phyloP scores from a whole-genome alignment of 30 jellyfish, hydroid and myxozoan species.

The Cassiopea xamachana region DNA sequence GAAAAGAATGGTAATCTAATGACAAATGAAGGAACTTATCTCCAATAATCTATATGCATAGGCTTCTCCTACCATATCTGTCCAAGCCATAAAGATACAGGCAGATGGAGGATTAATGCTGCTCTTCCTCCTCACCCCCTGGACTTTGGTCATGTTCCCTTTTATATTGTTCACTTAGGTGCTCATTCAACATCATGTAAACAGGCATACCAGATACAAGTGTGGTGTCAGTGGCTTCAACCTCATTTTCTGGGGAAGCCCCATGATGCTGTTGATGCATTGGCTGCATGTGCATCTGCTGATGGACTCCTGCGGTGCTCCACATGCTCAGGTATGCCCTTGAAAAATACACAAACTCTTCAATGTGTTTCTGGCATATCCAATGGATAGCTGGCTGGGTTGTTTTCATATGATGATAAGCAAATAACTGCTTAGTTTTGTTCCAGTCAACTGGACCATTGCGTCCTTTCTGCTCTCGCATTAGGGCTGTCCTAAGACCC shows the following conservation, averaged over 20 bases:
- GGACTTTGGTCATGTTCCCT: conserved; percentile 7
- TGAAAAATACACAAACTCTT: conserved; percentile 62
- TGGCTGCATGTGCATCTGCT: conserved; percentile 25
- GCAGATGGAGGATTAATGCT: neutral
- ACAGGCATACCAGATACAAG: conserved; percentile 68
- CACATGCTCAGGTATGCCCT: conserved; percentile 68
- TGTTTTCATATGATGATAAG: conserved; percentile 54
- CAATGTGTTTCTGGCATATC: conserved; percentile 72
- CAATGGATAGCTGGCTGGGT: conserved; percentile 59
- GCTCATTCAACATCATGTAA: conserved; percentile 67
- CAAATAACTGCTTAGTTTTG: conserved; percentile 68
- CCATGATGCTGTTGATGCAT: conserved; percentile 12
- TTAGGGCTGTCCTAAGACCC: conserved; percentile 53
- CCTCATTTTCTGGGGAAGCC: conserved; percentile 23
- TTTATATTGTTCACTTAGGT: conserved; percentile 39
- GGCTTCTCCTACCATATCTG: neutral
- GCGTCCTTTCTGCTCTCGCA: conserved; percentile 73
- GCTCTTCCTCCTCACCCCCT: conserved; percentile 34
- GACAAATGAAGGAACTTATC: neutral
- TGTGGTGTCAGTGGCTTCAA: conserved; percentile 41
- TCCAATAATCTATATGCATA: neutral
- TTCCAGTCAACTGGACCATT: conserved; percentile 73
- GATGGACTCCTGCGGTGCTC: conserved; percentile 66
- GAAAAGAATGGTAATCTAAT: neutral
- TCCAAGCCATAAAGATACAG: neutral